Base-by-base conservation (phyloP, 2,888 invertebrate species). In the Acleris holmiana region DNA sequence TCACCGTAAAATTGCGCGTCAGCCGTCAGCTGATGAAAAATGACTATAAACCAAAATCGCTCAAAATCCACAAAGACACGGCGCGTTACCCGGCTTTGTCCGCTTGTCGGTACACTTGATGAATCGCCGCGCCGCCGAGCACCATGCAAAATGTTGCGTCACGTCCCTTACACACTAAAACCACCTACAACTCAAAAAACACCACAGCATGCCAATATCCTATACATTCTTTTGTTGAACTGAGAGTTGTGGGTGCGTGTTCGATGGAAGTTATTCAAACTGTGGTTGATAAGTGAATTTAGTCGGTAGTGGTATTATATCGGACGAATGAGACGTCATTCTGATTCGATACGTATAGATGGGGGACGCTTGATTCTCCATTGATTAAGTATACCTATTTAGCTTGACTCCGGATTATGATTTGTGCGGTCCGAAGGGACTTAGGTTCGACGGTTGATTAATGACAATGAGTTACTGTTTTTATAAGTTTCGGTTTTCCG, bases 41-140 rank as follows among this genome's bases (percentile, higher is more conserved):
- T 91, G 86, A 89, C 85, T 86, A 84, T 87, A 88, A 84, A 87
- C 75, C 85, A 77, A 85, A 88, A 89, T 88, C 88, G 86, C 83
- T 88, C 85, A 89, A 91, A 90, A 89, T 88, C 88, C 86, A 88
- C 88, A 85, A 83, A 86, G 91, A 89, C 89, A 90, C 86, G 91
- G 84, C 85, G 88, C 85, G 89, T 91, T 90, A 89, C 85, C 79
- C 88, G 86, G 89, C 90, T 89, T 91, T 91, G 90, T 91, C 78
- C 86, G 87, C 82, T 76, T 90, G 91, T 89, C 91, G 77, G 73
- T 68, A 71, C 70, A 44, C 69, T 77, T 89, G 91, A 90, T 90
- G 88, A 83, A 91, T 88, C 71, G 76, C 73, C 78, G 74, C 76
- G 68, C 79, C 78, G 78, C 83, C 83, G 83, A 82, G 82, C 82